Evolutionary conservation across 2,797 vertebrate species (phyloP), one percentile per base, ranked within the genome.

Genomic region (Oreochromis mossambicus): DNA sequence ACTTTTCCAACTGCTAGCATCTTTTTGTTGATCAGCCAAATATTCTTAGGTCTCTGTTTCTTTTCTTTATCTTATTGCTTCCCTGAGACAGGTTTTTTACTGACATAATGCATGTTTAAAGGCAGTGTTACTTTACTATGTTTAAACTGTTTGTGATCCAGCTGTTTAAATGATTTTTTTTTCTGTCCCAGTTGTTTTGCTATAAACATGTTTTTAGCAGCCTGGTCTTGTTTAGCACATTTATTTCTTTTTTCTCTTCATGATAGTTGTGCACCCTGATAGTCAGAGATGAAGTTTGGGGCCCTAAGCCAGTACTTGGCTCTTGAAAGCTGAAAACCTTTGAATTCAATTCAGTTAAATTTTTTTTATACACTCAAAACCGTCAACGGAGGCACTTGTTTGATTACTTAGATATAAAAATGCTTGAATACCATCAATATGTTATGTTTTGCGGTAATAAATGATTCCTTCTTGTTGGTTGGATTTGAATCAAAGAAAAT

Each of bases 351-450:
- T 17, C 26, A 32, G 4, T 15, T 56, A 26, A 26, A 26, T 4
- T 26, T 56, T 8, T 21, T 3, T 12, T 26, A 58, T 19, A 34
- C 0, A 19, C 9, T 19, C 15, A 61, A 61, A 61, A 7, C 3
- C 0, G 0, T 7, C 29, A 61, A 12, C 1, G 0, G 5, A 19
- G 5, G 9, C 0, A 34, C 56, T 19, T 61, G 29, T 61, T 61
- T 34, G 29, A 61, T 61, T 61, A 61, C 8, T 34, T 34, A 19
- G 15, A 58, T 61, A 61, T 61, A 34, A 61, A 61, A 61, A 61
- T 34, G 9, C 3, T 61, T 19, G 15, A 34, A 11, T 61, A 11
- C 29, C 9, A 11, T 61, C 19, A 19, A 61, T 11, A 61, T 61
- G 15, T 61, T 34, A 0, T 34, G 29, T 61, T 34, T 61, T 34